Evolutionary conservation across 2,888 invertebrate genomes (phyloP), one percentile per base, ranked within the genome.

Genomic region (Latrodectus elegans): DNA sequence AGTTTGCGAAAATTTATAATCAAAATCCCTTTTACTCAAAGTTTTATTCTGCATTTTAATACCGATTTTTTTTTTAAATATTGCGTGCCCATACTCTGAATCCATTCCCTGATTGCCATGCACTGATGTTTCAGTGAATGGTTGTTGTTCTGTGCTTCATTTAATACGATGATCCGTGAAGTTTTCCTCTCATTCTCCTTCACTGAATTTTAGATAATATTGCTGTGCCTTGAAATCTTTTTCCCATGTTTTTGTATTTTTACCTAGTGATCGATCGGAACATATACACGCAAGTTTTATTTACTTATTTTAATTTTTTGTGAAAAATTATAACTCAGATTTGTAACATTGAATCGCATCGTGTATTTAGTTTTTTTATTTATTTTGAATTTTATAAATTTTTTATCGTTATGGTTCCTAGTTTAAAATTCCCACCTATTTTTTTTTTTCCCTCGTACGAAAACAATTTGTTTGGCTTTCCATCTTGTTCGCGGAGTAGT

Each of bases 111-210:
- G 74, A 60, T 60, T 70, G 55, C 70, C 51, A 70, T 70, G 60
- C 38, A 38, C 70, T 74, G 74, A 60, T 60, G 60, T 74, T 52
- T 52, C 67, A 17, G 67, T 51, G 52, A n/a, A n/a, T 64, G 10
- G 38, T 38, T 38, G 38, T 38, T 75, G 17, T 78, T 72, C 51
- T 38, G 51, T 80, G 64, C 52, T 72, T 70, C 55, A 51, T 26
- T 70, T 84, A 77, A 65, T 60, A 49, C 77, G 78, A 17, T 55
- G 78, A 74, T 77, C 78, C 78, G 78, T 78, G 53, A 78, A 72
- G 73, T 73, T 78, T 67, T 52, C 78, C 55, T 14, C 65, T 77
- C 73, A 67, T 55, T 55, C 53, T 82, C 55, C 55, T 74, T 82
- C 78, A 52, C 38, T 84, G 84, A 38, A 38, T 73, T 53, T 73